Percentiles rank a stretch among this genome's conserved stretches.
phyloP scores from a whole-genome alignment of 2,113 vertebrate species.

The Emydocephalus ijimae region DNA sequence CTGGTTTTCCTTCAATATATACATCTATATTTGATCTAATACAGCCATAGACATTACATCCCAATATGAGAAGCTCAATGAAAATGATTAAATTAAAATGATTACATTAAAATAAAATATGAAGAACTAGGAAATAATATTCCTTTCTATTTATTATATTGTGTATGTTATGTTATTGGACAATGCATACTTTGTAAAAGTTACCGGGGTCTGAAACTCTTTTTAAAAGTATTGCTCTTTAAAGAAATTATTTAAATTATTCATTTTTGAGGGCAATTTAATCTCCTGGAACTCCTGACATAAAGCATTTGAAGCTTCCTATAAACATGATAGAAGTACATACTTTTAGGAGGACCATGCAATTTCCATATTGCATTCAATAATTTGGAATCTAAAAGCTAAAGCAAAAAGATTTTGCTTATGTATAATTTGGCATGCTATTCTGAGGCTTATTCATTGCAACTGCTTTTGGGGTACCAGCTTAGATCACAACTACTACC shows the following conservation, averaged over 20 bases:
- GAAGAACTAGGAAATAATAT: not conserved
- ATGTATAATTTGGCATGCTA: slow-evolving; percentile 62
- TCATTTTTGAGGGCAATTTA: slow-evolving; percentile 51
- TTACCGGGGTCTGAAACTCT: not conserved
- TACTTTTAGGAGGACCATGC: slow-evolving; percentile 54
- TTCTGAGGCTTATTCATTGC: slow-evolving; percentile 59
- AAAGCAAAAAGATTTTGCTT: slow-evolving; percentile 59
- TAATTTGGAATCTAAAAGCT: slow-evolving; percentile 56
- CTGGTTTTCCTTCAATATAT: not conserved
- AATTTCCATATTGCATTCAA: slow-evolving; percentile 52
- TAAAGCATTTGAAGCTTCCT: slow-evolving; percentile 51
- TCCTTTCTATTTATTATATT: not conserved
- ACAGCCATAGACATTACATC: not conserved
- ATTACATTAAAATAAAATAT: not conserved
- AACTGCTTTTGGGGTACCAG: slow-evolving; percentile 62
- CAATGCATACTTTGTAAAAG: slow-evolving; percentile 10
- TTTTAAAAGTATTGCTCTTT: slow-evolving; percentile 42
- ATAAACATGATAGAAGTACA: slow-evolving; percentile 39
- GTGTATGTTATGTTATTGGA: not conserved
- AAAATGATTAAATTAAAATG: not conserved
- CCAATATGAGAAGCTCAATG: not conserved
- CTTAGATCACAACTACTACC: slow-evolving; percentile 42
- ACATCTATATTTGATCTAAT: not conserved
- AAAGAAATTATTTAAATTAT: slow-evolving; percentile 38
- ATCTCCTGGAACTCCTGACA: slow-evolving; percentile 48